Base-by-base conservation (phyloP, 2,888 invertebrate species). In the Agrochola lota region DNA sequence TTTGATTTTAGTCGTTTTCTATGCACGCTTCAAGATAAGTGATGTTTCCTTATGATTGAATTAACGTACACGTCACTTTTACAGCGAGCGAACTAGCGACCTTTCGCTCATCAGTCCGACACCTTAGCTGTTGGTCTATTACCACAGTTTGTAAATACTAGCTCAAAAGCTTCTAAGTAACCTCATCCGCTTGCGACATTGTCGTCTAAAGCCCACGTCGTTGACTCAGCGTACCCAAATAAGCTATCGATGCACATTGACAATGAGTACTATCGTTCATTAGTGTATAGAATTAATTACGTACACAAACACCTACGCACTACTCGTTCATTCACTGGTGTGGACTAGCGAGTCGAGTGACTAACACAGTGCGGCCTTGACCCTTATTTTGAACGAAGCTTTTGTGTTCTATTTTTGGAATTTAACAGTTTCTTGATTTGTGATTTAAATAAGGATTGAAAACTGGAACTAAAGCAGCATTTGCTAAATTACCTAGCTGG, bases 231-330 rank as follows among this genome's bases (percentile, higher is more conserved):
- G 46, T 43, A 17, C 49, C 84, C 71, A 80, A 86, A 81, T 81
- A 81, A 72, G 87, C 77, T 81, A 83, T 85, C 87, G 71, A 74
- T 78, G 78, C 74, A 78, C 74, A 81, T 76, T 75, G 80, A 85
- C 85, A 84, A 82, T 84, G 80, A 80, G 75, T 78, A 84, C 87
- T 81, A 85, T 84, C 87, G 84, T 82, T 86, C 85, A 87, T 86
- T 84, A 86, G 69, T 62, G 80, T 74, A 74, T 67, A 75, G 49
- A 80, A 85, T 87, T 82, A 87, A 87, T 85, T 86, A 87, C 74
- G 63, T 80, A 83, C 60, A 77, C 80, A 85, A 73, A 77, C 85
- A 71, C 86, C 86, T 72, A 87, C 87, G 59, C 72, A 62, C 30
- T 55, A 62, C 71, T 66, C 60, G 84, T 81, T 86, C 85, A 81